Evolutionary conservation across 2,113 vertebrate genomes (phyloP).

Genomic region (Felis chaus): DNA sequence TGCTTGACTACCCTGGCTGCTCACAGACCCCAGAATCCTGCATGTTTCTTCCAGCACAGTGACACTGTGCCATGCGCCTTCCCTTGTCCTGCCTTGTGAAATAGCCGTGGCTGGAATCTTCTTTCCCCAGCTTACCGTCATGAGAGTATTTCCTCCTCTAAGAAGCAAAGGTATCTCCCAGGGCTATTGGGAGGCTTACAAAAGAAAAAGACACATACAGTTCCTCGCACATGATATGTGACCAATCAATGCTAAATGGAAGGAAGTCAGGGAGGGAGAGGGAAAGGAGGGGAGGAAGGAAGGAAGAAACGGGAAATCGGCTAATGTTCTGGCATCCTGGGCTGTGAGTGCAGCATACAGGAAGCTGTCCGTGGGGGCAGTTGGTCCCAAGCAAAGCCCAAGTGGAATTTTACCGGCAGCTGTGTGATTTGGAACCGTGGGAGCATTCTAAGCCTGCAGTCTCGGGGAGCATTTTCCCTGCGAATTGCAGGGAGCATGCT

Average conservation of each 20-base stretch:
- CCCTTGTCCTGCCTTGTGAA: neutral
- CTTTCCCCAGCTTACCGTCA: neutral
- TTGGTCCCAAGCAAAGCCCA: neutral
- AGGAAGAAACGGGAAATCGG: neutral
- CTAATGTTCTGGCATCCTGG: neutral
- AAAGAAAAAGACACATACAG: neutral
- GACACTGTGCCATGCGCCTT: fast-evolving
- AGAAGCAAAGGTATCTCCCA: neutral
- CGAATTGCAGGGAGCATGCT: neutral
- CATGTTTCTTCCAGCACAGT: fast-evolving
- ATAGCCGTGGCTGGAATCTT: neutral
- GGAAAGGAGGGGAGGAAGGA: neutral
- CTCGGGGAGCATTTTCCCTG: neutral
- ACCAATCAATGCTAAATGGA: neutral
- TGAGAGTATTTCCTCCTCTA: neutral
- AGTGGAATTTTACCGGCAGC: neutral
- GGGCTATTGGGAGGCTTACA: neutral
- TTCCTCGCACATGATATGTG: neutral
- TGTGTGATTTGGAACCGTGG: neutral
- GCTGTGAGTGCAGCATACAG: neutral
- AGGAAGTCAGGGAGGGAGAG: neutral
- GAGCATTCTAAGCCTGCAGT: neutral
- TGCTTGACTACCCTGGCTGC: neutral
- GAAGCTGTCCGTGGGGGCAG: neutral
- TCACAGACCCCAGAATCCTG: fast-evolving